phyloP scores from a whole-genome alignment of 2,113 vertebrate species.

The Rhabdornis inornatus region DNA sequence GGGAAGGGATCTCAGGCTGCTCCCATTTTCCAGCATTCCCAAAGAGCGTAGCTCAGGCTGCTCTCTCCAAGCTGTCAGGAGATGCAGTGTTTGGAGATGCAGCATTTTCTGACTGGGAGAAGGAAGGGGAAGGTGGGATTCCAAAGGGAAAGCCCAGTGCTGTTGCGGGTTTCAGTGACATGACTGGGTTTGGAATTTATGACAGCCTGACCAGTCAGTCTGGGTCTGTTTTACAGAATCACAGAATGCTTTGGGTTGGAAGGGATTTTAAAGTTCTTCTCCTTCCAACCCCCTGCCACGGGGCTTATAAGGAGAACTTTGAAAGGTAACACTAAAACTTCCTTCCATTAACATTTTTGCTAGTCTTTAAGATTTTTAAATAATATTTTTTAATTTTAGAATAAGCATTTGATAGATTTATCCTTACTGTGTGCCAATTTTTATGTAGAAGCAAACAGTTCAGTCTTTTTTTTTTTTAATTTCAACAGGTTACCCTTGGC shows the following conservation, averaged over 20 bases:
- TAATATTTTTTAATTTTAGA: not conserved
- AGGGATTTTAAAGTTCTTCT: not conserved
- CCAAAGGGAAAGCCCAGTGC: not conserved
- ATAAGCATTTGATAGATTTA: not conserved
- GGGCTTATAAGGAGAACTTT: not conserved
- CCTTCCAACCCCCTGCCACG: rapidly evolving
- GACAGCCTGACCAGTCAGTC: not conserved
- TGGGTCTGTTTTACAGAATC: not conserved
- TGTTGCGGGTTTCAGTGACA: not conserved
- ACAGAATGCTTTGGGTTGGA: not conserved
- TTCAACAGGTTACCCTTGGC: not conserved
- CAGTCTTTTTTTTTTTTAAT: not conserved
- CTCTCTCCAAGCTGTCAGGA: not conserved
- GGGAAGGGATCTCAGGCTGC: rapidly evolving
- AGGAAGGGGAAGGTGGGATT: not conserved
- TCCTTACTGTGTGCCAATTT: not conserved
- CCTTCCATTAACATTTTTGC: not conserved
- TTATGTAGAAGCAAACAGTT: not conserved
- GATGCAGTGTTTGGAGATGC: not conserved
- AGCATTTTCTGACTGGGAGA: not conserved
- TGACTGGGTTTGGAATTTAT: not conserved
- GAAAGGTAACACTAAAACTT: not conserved
- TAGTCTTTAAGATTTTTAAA: not conserved
- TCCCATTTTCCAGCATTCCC: not conserved
- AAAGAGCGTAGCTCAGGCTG: not conserved